A percentile compares a stretch with the other conserved stretches of the same genome.
These are phyloP conservation scores for Lota lota DNA, from an alignment of 2,113 vertebrate species.

Conservation along the genomic window DNA sequence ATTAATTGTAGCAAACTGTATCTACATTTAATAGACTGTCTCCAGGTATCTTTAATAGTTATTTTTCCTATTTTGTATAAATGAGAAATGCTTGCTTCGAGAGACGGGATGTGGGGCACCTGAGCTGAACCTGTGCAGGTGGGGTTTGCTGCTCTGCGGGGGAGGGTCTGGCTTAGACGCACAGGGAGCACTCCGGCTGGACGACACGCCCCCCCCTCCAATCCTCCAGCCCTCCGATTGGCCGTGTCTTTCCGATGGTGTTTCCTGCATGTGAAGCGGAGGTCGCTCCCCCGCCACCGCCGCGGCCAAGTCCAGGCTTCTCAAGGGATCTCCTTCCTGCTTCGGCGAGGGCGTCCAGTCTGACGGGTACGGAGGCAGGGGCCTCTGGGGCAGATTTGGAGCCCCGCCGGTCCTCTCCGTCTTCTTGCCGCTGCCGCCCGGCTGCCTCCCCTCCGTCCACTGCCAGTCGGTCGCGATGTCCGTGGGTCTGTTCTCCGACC, in stretches of 20 bases:
- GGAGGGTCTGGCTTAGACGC: constrained; percentile 64
- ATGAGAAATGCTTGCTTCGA: no score
- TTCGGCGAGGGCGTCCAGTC: constrained; percentile 64
- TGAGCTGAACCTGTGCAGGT: constrained; percentile 52
- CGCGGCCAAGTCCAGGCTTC: constrained; percentile 19
- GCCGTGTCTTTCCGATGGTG: constrained; percentile 35
- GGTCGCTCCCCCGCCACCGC: no score
- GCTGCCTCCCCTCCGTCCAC: constrained; percentile 47
- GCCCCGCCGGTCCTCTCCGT: constrained; percentile 44
- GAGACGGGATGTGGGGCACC: constrained; percentile 20
- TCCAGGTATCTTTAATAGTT: no score
- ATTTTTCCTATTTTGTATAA: no score
- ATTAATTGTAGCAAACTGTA: no score
- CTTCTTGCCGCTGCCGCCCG: constrained; percentile 30
- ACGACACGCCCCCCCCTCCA: constrained; percentile 25
- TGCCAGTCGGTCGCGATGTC: constrained; percentile 57
- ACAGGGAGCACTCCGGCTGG: constrained; percentile 24
- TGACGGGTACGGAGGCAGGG: constrained; percentile 61
- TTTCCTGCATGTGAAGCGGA: constrained; percentile 27
- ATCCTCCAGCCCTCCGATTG: constrained; percentile 45
- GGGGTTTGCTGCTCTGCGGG: constrained; percentile 67
- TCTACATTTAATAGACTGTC: no score
- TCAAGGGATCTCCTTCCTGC: constrained; percentile 42
- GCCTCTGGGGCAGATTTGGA: constrained; percentile 54
- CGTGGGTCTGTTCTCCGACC: constrained; percentile 53